Base-by-base conservation (phyloP, 2,888 invertebrate species). In the Ischnus inquisitorius region DNA sequence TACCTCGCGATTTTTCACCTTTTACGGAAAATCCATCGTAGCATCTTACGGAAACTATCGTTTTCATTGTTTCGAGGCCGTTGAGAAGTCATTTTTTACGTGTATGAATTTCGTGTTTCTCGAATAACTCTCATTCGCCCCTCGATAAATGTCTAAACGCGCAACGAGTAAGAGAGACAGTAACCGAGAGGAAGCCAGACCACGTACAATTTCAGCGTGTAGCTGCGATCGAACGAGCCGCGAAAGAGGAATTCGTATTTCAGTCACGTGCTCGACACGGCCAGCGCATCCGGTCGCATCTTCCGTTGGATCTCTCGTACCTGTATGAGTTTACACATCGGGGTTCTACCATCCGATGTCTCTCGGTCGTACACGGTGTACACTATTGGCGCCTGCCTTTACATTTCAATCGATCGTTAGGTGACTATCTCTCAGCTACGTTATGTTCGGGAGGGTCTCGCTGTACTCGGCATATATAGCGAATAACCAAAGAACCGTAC, bases 241-340 rank as follows among this genome's bases (percentile, higher is more conserved):
- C 79, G 25, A 76, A 75, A 62, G 54, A 19, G 41, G 65, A 79
- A 67, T 83, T 75, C 62, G 81, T 84, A 86, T 86, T 86, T 84
- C 74, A 64, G 84, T 84, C 86, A 86, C 86, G 84, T 74, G 74
- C 67, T 80, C 84, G 74, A 82, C 81, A 84, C 82, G 82, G 82
- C 76, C 67, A 75, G 69, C 71, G 82, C 84, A 84, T 86, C 86
- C 84, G 86, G 86, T 86, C 79, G 76, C 76, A 84, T 78, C 81
- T 86, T 86, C 86, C 82, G 82, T 22, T 60, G 67, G 62, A 79
- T 69, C 34, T 64, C 64, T 46, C 39, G 62, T 54, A 8, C 19
- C 10, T 57, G 57, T 2, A 28, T n/a, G 28, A 16, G 39, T 41
- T 41, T 71, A 22, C n/a, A 43, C 25, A 57, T 19, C 41, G n/a